Conservation (phyloP, 1,140 invertebrate species). For the Lepeophtheirus salmonis region DNA sequence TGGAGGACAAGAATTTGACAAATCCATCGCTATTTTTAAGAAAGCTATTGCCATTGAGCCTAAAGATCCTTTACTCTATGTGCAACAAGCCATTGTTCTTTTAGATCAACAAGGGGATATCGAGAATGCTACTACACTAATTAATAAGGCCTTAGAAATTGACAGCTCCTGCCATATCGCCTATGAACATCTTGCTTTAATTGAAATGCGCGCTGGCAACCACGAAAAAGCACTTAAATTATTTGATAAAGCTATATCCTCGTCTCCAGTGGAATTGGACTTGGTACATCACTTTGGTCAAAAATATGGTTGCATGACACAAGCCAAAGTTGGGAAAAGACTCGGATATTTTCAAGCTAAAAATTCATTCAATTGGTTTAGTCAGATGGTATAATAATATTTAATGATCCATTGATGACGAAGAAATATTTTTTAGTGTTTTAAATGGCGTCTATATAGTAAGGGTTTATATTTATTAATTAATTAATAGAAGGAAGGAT, state of each 20-base stretch:
- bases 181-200: slow-evolving; percentile 78
- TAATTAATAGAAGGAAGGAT: too few species aligned
- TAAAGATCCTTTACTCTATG: too few species aligned
- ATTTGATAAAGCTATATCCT: slow-evolving; percentile 68
- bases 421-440: too few species aligned
- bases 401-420: too few species aligned
- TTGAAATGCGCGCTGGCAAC: slow-evolving; percentile 43
- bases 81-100: too few species aligned
- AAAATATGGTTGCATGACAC: slow-evolving; percentile 63
- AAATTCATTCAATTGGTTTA: too few species aligned
- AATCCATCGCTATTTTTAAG: slow-evolving; percentile 58
- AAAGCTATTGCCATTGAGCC: too few species aligned
- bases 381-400: too few species aligned
- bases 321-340: slow-evolving; percentile 53
- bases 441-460: too few species aligned
- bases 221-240: slow-evolving; percentile 55
- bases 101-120: slow-evolving; percentile 60
- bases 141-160: slow-evolving; percentile 66
- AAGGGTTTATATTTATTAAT: too few species aligned
- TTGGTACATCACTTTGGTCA: slow-evolving; percentile 67
- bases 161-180: slow-evolving; percentile 84
- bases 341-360: too few species aligned
- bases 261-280: slow-evolving; percentile 63
- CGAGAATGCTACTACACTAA: slow-evolving; percentile 59
- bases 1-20: slow-evolving; percentile 56